Percentiles rank a stretch among this genome's conserved stretches.
Conservation (phyloP, 2,113 vertebrate species). For the Alectura lathami region DNA sequence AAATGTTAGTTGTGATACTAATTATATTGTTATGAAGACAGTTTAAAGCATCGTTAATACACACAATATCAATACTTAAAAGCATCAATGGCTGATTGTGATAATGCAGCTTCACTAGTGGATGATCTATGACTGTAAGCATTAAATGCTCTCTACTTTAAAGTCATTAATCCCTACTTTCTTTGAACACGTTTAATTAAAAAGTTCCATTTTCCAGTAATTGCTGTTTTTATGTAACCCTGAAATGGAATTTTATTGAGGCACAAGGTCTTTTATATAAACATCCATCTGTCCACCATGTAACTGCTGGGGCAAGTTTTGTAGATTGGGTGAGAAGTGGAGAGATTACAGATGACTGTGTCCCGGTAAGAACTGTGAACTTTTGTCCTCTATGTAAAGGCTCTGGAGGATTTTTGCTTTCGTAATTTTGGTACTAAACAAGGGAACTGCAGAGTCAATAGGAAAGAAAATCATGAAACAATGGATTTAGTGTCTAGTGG, state of each 20-base stretch:
- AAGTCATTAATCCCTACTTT: slow-evolving; percentile 70
- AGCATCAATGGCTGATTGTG: background rate
- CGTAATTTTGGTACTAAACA: slow-evolving; percentile 19
- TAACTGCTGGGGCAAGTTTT: slow-evolving; percentile 10
- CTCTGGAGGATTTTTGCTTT: slow-evolving; percentile 24
- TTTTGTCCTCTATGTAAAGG: slow-evolving; percentile 10
- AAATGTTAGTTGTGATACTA: slow-evolving; percentile 28
- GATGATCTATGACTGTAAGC: slow-evolving; percentile 51
- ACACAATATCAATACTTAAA: slow-evolving; percentile 50
- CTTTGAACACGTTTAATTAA: slow-evolving; percentile 72
- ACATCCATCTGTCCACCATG: slow-evolving; percentile 52
- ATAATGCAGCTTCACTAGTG: slow-evolving; percentile 32
- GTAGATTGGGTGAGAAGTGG: background rate
- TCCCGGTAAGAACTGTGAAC: slow-evolving; percentile 62
- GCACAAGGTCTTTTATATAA: slow-evolving; percentile 60
- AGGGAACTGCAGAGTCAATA: background rate
- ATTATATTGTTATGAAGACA: slow-evolving; percentile 61
- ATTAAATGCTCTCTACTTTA: slow-evolving; percentile 62
- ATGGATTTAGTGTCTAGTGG: background rate
- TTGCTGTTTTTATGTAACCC: slow-evolving; percentile 60
- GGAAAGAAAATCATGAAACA: background rate
- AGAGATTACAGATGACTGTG: slow-evolving; percentile 6
- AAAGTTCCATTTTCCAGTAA: slow-evolving; percentile 66
- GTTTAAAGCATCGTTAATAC: slow-evolving; percentile 44
- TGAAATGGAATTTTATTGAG: slow-evolving; percentile 43